These are phyloP conservation scores for Oikopleura albicans DNA, from an alignment of 23 tunicate species.

Conservation along the genomic window DNA sequence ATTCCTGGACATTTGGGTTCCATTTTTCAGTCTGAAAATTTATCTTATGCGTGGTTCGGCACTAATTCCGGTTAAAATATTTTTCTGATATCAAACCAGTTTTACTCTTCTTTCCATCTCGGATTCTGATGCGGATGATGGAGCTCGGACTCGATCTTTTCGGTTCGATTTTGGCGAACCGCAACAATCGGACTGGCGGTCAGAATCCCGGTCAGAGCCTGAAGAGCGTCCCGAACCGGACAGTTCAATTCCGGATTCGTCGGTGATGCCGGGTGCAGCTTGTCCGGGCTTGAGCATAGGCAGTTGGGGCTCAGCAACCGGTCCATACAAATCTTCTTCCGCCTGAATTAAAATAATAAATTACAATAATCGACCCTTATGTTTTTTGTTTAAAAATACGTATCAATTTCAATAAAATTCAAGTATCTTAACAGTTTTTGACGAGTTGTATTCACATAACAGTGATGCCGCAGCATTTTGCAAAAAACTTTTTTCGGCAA, in stretches of 20 bases:
- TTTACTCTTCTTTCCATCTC: neutral
- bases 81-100: neutral
- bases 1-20: neutral
- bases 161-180: neutral
- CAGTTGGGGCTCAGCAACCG: neutral
- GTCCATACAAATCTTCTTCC: constrained; percentile 6
- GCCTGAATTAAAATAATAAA: no score
- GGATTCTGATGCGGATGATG: neutral
- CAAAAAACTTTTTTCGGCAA: no score
- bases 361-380: no score
- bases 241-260: neutral
- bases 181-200: neutral
- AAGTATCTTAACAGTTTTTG: no score
- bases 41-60: neutral
- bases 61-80: neutral
- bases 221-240: constrained; percentile 14
- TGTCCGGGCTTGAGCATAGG: constrained; percentile 13
- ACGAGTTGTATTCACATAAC: no score
- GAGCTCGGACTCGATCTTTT: neutral
- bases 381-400: no score
- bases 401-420: no score
- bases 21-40: constrained; percentile 12
- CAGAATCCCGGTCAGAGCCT: constrained; percentile 15
- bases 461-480: no score
- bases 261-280: neutral